Base-by-base conservation (phyloP, 2,888 invertebrate genomes). In the Aquatica leii region DNA sequence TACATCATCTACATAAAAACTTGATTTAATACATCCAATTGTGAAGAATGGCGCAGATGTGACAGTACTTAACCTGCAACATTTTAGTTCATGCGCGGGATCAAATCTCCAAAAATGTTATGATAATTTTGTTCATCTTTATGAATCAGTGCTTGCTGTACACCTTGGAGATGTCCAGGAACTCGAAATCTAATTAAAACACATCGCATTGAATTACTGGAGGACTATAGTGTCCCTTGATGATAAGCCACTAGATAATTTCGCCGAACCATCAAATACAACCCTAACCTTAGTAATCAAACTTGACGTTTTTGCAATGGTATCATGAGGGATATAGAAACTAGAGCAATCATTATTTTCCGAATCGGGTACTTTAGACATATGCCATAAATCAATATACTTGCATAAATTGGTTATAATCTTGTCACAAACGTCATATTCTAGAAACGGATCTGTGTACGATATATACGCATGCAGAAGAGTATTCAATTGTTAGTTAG, bases 321-420 rank as follows among this genome's bases (percentile, higher is more conserved):
- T 56, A 48, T 71, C 69, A 59, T 73, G 73, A 11, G 73, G 69
- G 15, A 69, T 40, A 56, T 60, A 69, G 53, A 59, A 71, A 1
- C n/a, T 12, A 15, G 49, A n/a, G 17, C 37, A 12, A 40, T 21
- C 21, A 18, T 41, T 24, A n/a, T 14, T 46, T 8, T 2, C 14
- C 8, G 9, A 8, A 1, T 20, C 20, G n/a, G 35, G 14, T 18
- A 63, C 40, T 52, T 61, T 53, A 2, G 53, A 49, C 69, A 69
- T 69, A 55, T 70, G 69, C 15, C 65, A 65, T 59, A 65, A 48
- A 1, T 14, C 54, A 31, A 52, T 11, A 46, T 68, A 70, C 69
- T 8, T 58, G 46, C 49, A 68, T 69, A 52, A 70, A 66, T 4
- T 62, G 43, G 1, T 8, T 14, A 18, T 69, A 69, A 5, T 46